Conservation (phyloP, 2,888 invertebrate genomes). For the Drosophila helvetica region DNA sequence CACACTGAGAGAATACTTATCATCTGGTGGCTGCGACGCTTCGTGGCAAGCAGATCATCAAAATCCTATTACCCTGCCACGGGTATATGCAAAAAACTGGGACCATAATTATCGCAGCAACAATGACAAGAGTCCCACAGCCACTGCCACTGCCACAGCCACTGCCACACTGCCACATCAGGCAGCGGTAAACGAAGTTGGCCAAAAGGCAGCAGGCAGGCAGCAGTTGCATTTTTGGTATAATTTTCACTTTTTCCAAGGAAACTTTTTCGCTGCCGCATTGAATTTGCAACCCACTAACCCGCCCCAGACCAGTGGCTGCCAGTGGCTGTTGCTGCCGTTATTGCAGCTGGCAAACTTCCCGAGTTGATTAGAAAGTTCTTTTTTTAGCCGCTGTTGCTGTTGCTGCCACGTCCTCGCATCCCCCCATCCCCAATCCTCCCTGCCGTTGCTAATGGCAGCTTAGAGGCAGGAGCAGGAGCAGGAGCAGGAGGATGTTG, state of each 20-base stretch:
- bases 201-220: slow-evolving; percentile 34
- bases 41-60: too few species aligned
- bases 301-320: background rate
- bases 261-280: slow-evolving; percentile 52
- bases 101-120: slow-evolving; percentile 44
- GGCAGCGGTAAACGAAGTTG: slow-evolving; percentile 43
- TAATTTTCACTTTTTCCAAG: slow-evolving; percentile 46
- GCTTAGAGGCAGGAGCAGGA: slow-evolving; percentile 32
- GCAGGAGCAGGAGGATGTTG: background rate
- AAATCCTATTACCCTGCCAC: too few species aligned
- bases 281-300: slow-evolving; percentile 52
- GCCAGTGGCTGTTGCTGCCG: slow-evolving; percentile 22
- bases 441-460: slow-evolving; percentile 48
- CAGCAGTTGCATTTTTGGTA: slow-evolving; percentile 33
- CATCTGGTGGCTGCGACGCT: too few species aligned
- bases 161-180: background rate
- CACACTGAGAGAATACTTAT: too few species aligned
- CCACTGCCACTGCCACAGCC: background rate
- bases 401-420: slow-evolving; percentile 34
- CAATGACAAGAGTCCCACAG: slow-evolving; percentile 28
- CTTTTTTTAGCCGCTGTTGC: slow-evolving; percentile 53
- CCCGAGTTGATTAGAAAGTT: slow-evolving; percentile 74
- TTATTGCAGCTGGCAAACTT: slow-evolving; percentile 51
- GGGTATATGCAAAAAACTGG: slow-evolving; percentile 19
- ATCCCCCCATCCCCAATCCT: background rate